Evolutionary conservation across 2,797 vertebrate species (phyloP).

Genomic region (Amblyopsis hoosieri): DNA sequence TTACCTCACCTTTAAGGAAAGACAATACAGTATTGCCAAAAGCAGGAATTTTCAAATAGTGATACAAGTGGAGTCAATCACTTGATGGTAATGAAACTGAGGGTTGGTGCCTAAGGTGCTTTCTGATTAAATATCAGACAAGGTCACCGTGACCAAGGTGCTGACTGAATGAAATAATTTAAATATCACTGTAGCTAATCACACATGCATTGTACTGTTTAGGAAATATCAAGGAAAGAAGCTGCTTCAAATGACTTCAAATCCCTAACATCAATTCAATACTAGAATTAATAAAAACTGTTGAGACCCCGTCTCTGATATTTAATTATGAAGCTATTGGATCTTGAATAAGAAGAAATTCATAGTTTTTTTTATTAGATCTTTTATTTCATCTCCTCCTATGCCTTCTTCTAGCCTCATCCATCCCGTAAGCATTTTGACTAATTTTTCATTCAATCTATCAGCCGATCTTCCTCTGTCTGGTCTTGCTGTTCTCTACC

Average conservation of each 20-base stretch:
- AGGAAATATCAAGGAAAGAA: too few relatives aligned
- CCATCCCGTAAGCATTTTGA: background rate
- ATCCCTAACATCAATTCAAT: too few relatives aligned
- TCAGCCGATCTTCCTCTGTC: background rate
- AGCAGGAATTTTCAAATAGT: too few relatives aligned
- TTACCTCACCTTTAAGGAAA: too few relatives aligned
- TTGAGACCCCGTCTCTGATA: slow-evolving; percentile 3
- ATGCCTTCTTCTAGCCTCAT: background rate
- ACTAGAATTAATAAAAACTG: slow-evolving; percentile 4
- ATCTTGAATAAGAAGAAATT: slow-evolving; percentile 4
- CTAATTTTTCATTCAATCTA: slow-evolving; percentile 3
- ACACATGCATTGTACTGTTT: too few relatives aligned
- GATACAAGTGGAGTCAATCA: too few relatives aligned
- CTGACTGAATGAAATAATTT: background rate
- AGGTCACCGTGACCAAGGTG: background rate
- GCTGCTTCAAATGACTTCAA: too few relatives aligned
- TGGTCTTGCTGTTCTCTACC: background rate
- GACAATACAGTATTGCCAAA: too few relatives aligned
- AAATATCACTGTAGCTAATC: background rate
- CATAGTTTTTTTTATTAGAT: background rate
- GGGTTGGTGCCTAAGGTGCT: background rate
- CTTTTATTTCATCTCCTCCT: slow-evolving; percentile 4
- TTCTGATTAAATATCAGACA: background rate
- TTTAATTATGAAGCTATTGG: background rate
- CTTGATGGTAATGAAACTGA: too few relatives aligned